These are phyloP conservation scores for Heterodera schachtii DNA, from an alignment of 1,140 invertebrate species.

Conservation along the genomic window DNA sequence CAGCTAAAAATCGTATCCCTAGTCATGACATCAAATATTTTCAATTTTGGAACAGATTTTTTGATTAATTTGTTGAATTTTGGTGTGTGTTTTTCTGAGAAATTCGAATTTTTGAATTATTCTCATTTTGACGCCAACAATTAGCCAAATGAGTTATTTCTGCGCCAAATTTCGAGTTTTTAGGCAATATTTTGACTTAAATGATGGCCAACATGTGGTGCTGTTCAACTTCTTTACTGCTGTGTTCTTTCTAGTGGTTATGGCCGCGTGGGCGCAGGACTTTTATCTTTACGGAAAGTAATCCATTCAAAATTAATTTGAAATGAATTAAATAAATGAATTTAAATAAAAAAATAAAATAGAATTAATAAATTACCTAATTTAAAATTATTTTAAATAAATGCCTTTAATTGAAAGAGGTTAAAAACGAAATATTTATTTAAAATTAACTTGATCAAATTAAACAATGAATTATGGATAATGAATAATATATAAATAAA, in stretches of 20 bases:
- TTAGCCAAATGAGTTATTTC: too few relatives aligned
- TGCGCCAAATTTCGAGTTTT: slow-evolving; percentile 19
- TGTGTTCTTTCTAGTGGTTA: slow-evolving; percentile 46
- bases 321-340: not conserved
- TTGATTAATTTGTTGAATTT: too few relatives aligned
- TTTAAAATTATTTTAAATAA: too few relatives aligned
- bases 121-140: too few relatives aligned
- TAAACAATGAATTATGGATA: not conserved
- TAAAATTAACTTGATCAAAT: not conserved
- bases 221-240: slow-evolving; percentile 58
- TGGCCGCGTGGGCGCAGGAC: slow-evolving; percentile 48
- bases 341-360: slow-evolving; percentile 20
- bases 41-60: too few relatives aligned
- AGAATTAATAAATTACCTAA: too few relatives aligned
- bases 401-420: too few relatives aligned
- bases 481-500: too few relatives aligned
- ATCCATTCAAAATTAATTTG: not conserved
- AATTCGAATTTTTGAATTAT: too few relatives aligned
- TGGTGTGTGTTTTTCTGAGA: too few relatives aligned
- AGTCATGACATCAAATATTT: too few relatives aligned
- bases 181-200: slow-evolving; percentile 30
- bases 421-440: not conserved
- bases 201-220: slow-evolving; percentile 38
- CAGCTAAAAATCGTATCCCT: too few relatives aligned
- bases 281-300: slow-evolving; percentile 49